Base-by-base conservation (phyloP, 2,888 invertebrate species). In the Sericinus montela region DNA sequence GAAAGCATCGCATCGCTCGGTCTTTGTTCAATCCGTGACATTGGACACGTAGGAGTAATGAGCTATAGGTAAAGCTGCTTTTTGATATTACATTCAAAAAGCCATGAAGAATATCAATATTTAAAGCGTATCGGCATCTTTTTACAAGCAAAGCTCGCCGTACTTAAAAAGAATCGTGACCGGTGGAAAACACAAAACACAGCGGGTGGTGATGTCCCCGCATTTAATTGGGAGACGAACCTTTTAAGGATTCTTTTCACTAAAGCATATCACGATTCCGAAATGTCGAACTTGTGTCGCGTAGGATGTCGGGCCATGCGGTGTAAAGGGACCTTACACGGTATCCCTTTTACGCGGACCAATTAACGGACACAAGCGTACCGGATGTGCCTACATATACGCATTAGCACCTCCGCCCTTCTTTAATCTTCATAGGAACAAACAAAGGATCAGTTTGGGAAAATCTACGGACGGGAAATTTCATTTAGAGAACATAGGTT, bases 331-430 rank as follows among this genome's bases (percentile, higher is more conserved):
- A 68, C 69, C 72, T 68, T 80, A 87, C 88, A 88, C 78, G 88
- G 84, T 84, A 88, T 87, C 86, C 86, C 88, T 88, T 87, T 88
- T 87, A 88, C 84, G 80, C 75, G 70, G 78, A 77, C 82, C 88
- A 86, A 88, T 88, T 87, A 88, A 87, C 84, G 80, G 82, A 80
- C 83, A 76, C 75, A 72, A 60, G 64, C 69, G 75, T 86, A 82
- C 87, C 88, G 88, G 88, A 88, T 79, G 79, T 76, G 69, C 71
- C 72, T 80, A 80, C 75, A 79, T 74, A 75, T 69, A 75, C 70
- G 73, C 86, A 87, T 87, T 87, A 87, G 77, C 87, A 87, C 87
- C 86, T 87, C 67, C 66, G 76, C 74, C 86, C 81, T 75, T 67
- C 72, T 82, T 77, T 82, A 80, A 85, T 86, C 78, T 82, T 79